Percentiles rank a stretch among this genome's conserved stretches.
Conservation (phyloP, 2,888 invertebrate species). For the Dexiosoma caninum region DNA sequence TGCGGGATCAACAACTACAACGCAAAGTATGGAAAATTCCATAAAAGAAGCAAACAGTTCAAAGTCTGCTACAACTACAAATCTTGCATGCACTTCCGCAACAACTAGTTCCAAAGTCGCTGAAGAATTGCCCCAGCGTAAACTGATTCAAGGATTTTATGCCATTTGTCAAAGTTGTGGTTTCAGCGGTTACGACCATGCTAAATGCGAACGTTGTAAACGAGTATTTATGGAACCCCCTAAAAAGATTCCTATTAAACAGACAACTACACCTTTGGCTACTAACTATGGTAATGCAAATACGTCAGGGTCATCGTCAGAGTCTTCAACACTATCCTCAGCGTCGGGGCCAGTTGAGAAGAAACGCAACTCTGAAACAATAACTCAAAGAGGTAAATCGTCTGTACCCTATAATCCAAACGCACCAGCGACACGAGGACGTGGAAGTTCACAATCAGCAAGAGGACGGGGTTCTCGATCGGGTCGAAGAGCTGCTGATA, state of each 20-base stretch:
- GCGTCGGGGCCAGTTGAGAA: slow-evolving; percentile 63
- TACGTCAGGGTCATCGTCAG: slow-evolving; percentile 39
- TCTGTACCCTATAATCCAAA: slow-evolving; percentile 55
- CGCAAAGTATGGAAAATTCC: slow-evolving; percentile 60
- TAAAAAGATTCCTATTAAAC: slow-evolving; percentile 78
- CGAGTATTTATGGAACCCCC: slow-evolving; percentile 85
- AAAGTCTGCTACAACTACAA: not conserved
- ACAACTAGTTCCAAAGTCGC: slow-evolving; percentile 46
- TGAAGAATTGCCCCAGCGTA: slow-evolving; percentile 81
- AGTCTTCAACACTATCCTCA: slow-evolving; percentile 45
- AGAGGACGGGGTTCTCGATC: slow-evolving; percentile 76
- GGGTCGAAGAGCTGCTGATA: slow-evolving; percentile 80
- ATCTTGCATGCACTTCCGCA: slow-evolving; percentile 21
- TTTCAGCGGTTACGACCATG: slow-evolving; percentile 87
- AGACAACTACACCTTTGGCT: slow-evolving; percentile 61
- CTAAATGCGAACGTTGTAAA: slow-evolving; percentile 86
- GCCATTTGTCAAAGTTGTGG: slow-evolving; percentile 91
- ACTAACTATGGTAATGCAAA: slow-evolving; percentile 40
- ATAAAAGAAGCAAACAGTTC: slow-evolving; percentile 60
- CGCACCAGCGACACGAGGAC: slow-evolving; percentile 48
- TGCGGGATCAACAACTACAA: slow-evolving; percentile 45
- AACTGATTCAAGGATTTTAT: slow-evolving; percentile 84
- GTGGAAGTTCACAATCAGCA: slow-evolving; percentile 67
- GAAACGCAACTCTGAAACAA: slow-evolving; percentile 65
- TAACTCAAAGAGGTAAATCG: slow-evolving; percentile 47